Evolutionary conservation across 2,888 invertebrate species (phyloP).

Genomic region (Ophioninae sp.): DNA sequence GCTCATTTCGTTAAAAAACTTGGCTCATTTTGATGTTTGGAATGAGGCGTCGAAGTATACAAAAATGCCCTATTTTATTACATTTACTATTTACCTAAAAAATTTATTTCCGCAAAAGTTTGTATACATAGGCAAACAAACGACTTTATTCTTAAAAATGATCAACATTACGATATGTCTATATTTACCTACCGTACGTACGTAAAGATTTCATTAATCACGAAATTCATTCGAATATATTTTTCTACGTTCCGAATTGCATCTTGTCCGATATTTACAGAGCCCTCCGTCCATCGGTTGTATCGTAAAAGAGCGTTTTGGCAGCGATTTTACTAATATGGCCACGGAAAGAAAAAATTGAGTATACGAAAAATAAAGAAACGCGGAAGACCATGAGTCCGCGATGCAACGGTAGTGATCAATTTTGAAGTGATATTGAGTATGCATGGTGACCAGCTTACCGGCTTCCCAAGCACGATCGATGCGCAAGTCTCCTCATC

Average conservation of each 20-base stretch:
- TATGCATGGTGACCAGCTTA: slow-evolving; percentile 64
- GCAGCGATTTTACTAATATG: slow-evolving; percentile 35
- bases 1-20: too few relatives aligned
- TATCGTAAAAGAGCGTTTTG: slow-evolving; percentile 39
- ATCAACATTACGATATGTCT: not conserved
- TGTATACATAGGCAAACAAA: not conserved
- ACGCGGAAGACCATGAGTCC: not conserved
- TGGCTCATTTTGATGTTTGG: too few relatives aligned
- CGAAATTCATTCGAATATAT: slow-evolving; percentile 33
- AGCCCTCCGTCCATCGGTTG: slow-evolving; percentile 37
- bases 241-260: slow-evolving; percentile 37
- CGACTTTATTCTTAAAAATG: not conserved
- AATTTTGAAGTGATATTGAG: slow-evolving; percentile 71
- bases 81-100: too few relatives aligned
- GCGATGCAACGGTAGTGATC: slow-evolving; percentile 67
- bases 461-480: slow-evolving; percentile 69
- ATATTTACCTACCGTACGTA: not conserved
- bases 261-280: slow-evolving; percentile 68
- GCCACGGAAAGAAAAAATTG: not conserved
- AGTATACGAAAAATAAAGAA: not conserved
- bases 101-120: not conserved
- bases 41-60: too few relatives aligned
- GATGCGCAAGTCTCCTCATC: slow-evolving; percentile 47
- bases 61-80: too few relatives aligned
- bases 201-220: not conserved